Conservation (phyloP, 1,140 invertebrate species). For the Bombus picipes region DNA sequence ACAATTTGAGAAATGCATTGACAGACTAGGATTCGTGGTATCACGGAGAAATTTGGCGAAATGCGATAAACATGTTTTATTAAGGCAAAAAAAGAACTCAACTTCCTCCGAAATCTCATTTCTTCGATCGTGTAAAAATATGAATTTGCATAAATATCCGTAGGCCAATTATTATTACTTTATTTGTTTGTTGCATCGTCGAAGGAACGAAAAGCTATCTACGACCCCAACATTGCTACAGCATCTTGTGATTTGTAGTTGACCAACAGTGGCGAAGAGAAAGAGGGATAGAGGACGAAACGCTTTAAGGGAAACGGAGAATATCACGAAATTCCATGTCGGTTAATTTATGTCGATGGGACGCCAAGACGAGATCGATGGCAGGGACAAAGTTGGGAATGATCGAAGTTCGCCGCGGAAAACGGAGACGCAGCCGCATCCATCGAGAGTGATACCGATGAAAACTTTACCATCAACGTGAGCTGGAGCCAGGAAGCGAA, state of each 20-base stretch:
- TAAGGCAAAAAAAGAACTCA: too few relatives aligned
- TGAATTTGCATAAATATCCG: too few relatives aligned
- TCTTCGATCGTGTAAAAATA: too few relatives aligned
- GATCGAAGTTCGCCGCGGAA: conserved; percentile 65
- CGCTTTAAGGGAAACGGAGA: conserved; percentile 25
- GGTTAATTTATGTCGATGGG: conserved; percentile 70
- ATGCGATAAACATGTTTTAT: neutral
- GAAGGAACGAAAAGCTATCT: neutral
- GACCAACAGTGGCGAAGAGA: neutral
- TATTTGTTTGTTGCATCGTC: too few relatives aligned
- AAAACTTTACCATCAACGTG: conserved; percentile 67
- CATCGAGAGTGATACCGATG: conserved; percentile 58
- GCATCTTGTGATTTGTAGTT: neutral
- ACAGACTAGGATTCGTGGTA: neutral
- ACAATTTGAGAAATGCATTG: neutral
- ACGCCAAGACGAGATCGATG: conserved; percentile 47
- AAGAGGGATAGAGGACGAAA: neutral
- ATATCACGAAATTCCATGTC: conserved; percentile 58
- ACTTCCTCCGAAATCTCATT: too few relatives aligned
- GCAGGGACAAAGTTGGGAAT: conserved; percentile 60
- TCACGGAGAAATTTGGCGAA: neutral
- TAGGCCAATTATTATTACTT: too few relatives aligned
- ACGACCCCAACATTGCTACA: neutral
- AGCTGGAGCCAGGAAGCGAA: conserved; percentile 30
- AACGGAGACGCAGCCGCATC: conserved; percentile 55